phyloP scores from a whole-genome alignment of 2,113 vertebrate genomes.

The Eulemur rufifrons region DNA sequence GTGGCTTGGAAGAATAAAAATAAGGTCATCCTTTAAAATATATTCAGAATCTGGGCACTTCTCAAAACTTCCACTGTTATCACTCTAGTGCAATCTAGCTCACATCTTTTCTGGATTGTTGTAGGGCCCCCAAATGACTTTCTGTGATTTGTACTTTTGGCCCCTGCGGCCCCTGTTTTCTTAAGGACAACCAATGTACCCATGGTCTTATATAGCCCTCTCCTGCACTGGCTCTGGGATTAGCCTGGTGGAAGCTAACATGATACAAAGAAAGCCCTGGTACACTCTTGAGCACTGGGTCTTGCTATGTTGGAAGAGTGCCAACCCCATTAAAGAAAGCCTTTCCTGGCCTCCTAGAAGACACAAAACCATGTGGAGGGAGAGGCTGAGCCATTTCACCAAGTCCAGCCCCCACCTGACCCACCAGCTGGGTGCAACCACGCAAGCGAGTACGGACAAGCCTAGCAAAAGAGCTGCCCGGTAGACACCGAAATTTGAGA shows the following conservation, averaged over 20 bases:
- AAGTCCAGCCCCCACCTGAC: not conserved
- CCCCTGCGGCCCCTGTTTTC: not conserved
- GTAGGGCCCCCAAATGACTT: not conserved
- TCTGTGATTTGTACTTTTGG: not conserved
- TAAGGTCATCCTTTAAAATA: conserved; percentile 16
- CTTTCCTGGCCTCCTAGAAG: not conserved
- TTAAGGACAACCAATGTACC: not conserved
- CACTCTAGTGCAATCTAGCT: not conserved
- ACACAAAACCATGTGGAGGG: not conserved
- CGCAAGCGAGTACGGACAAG: not conserved
- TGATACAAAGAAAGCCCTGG: not conserved
- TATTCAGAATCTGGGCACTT: not conserved
- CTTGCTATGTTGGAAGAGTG: not conserved
- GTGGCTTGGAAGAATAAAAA: conserved; percentile 19
- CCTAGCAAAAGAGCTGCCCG: not conserved
- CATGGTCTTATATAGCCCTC: not conserved
- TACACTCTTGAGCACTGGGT: not conserved
- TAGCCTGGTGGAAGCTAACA: not conserved
- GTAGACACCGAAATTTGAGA: not conserved
- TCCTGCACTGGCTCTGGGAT: not conserved
- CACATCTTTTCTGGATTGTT: not conserved
- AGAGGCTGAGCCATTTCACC: not conserved
- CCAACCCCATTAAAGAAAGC: not conserved
- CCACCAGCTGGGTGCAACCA: not conserved
- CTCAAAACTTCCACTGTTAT: not conserved